A percentile compares a stretch with the other conserved stretches of the same genome.
phyloP scores from a whole-genome alignment of 2,797 vertebrate genomes.

The Pteronotus mesoamericanus region DNA sequence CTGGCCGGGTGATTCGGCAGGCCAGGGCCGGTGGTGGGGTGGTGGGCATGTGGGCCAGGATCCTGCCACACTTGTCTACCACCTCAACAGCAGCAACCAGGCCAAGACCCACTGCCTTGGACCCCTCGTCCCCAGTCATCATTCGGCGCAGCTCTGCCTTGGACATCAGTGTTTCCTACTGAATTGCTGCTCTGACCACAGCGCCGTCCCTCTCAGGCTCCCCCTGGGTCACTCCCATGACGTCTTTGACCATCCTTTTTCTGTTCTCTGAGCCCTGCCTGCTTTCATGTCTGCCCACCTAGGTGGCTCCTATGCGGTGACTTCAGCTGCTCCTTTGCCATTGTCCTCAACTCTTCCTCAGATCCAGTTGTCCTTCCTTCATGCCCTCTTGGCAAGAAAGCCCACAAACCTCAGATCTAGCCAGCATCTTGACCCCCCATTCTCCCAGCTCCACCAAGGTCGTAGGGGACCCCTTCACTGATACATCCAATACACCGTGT shows the following conservation, averaged over 20 bases:
- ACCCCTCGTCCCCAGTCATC: not conserved
- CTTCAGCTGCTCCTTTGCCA: not conserved
- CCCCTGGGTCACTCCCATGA: not conserved
- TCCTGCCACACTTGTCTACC: not conserved
- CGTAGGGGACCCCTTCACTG: not conserved
- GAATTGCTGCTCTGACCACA: not conserved
- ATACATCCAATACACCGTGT: fast-evolving
- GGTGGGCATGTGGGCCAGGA: not conserved
- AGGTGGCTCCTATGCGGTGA: not conserved
- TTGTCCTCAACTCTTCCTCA: not conserved
- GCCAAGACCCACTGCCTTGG: conserved; percentile 47
- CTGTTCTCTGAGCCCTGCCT: not conserved
- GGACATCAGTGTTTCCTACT: not conserved
- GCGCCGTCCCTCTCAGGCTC: not conserved
- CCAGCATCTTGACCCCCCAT: not conserved
- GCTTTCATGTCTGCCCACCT: fast-evolving
- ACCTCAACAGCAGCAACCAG: not conserved
- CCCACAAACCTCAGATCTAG: not conserved
- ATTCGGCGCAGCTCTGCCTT: not conserved
- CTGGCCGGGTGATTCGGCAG: not conserved
- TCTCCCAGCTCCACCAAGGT: too few relatives aligned
- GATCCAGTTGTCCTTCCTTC: not conserved
- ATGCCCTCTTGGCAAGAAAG: not conserved
- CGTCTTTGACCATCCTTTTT: not conserved
- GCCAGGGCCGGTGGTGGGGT: too few relatives aligned